Base-by-base conservation (phyloP, 1,140 invertebrate species). In the Leptoteleia sp. region DNA sequence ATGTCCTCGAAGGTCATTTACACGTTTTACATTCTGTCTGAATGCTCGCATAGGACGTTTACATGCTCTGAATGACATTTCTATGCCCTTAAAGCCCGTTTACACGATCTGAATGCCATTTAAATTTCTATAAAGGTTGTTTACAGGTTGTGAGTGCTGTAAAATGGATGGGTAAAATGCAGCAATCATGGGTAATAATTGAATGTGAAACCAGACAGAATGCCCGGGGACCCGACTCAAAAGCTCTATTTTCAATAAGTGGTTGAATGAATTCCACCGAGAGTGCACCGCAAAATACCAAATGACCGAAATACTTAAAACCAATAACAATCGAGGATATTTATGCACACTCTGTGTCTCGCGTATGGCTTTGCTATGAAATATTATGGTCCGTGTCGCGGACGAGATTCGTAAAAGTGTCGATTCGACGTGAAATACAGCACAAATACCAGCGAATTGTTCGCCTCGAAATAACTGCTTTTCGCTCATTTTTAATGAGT, bases 251-350 rank as follows among this genome's bases (percentile, higher is more conserved):
- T 68, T 72, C 47, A 78, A 72, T 67, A 67, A 72, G 37, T 61
- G 67, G 61, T 47, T 40, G 50, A 64, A 65, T 38, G 52, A 65
- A 71, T 77, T 61, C 57, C 42, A 38, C 27, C 37, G 64, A 48
- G 64, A 61, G 64, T 57, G 64, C 35, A 40, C 57, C 64, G 37
- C 73, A 76, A 76, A 76, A 76, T 76, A 25, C 62, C 47, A 55
- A 70, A 76, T 76, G 38, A 76, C 57, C 64, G 55, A 70, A 76
- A 70, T 76, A 33, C 47, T 62, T 47, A 29, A 76, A 76, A 68
- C 64, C 73, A 76, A 76, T 70, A 76, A 50, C 73, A 37, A 64
- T 76, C 35, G 64, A 27, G 73, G 43, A 70, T 76, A 76, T 76
- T 76, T 76, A 76, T 76, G 73, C 57, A 43, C 50, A 17, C 38